Conservation (phyloP, 2,888 invertebrate species). For the Drosophila crucigera region DNA sequence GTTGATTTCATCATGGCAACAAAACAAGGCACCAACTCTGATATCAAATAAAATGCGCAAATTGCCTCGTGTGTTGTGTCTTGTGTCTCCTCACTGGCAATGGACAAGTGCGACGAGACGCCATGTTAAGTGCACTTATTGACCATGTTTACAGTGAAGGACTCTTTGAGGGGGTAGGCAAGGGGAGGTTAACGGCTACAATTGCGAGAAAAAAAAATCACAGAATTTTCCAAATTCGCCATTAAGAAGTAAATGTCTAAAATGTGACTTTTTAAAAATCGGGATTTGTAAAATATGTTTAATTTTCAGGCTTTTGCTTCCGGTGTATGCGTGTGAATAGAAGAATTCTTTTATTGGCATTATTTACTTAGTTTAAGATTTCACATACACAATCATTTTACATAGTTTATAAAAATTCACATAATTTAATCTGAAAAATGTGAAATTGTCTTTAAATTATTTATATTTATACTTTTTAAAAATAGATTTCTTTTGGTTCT, state of each 20-base stretch:
- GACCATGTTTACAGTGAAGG: slow-evolving; percentile 12
- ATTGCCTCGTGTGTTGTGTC: slow-evolving; percentile 44
- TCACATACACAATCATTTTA: not conserved
- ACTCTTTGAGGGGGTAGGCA: not conserved
- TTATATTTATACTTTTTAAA: not conserved
- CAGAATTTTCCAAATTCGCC: not conserved
- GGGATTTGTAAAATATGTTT: too few species aligned
- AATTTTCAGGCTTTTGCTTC: not conserved
- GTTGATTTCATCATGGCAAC: slow-evolving; percentile 74
- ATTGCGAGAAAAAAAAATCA: not conserved
- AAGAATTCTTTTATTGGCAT: not conserved
- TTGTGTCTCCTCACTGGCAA: slow-evolving; percentile 4
- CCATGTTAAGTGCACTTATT: slow-evolving; percentile 50
- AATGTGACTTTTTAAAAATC: not conserved
- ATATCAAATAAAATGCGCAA: slow-evolving; percentile 78
- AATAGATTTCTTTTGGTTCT: too few species aligned
- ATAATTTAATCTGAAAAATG: not conserved
- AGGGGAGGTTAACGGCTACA: not conserved
- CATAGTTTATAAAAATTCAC: not conserved
- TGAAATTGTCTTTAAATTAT: too few species aligned
- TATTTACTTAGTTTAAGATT: not conserved
- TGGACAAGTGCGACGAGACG: slow-evolving; percentile 40
- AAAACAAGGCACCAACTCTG: slow-evolving; percentile 32
- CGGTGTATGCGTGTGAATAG: not conserved
- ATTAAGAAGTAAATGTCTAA: not conserved